A percentile compares a stretch with the other conserved stretches of the same genome.
phyloP scores from a whole-genome alignment of 2,797 vertebrate genomes.

The Coluber constrictor region DNA sequence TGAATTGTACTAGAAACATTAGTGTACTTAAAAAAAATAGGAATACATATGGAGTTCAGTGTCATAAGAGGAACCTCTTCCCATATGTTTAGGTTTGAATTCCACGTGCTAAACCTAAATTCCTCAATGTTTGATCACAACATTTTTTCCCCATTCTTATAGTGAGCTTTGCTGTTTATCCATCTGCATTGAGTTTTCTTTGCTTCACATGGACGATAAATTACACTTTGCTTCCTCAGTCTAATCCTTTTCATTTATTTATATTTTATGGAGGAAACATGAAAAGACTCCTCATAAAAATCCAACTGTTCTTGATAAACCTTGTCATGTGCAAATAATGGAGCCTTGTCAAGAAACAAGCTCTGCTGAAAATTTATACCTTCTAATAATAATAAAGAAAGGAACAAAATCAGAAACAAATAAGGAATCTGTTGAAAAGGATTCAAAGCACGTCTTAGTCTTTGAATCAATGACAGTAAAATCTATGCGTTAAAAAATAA shows the following conservation, averaged over 20 bases:
- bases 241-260: conserved; percentile 86
- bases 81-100: conserved; percentile 30
- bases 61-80: conserved; percentile 31
- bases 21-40: background rate
- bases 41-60: background rate
- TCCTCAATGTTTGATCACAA: conserved; percentile 24
- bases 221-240: conserved; percentile 76
- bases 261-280: conserved; percentile 81
- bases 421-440: conserved; percentile 72
- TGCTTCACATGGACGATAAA: conserved; percentile 76
- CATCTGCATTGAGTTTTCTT: conserved; percentile 74
- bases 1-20: background rate
- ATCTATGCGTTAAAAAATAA: conserved; percentile 39
- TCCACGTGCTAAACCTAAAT: conserved; percentile 20
- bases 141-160: conserved; percentile 41
- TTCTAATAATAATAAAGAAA: conserved; percentile 75
- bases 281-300: conserved; percentile 79
- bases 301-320: conserved; percentile 83
- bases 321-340: conserved; percentile 82
- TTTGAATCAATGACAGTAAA: conserved; percentile 72
- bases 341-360: conserved; percentile 72
- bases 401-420: conserved; percentile 72
- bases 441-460: conserved; percentile 74
- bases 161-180: conserved; percentile 66
- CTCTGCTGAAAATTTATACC: conserved; percentile 75